A percentile compares a stretch with the other conserved stretches of the same genome.
phyloP scores from a whole-genome alignment of 2,113 vertebrate species.

The Dipodomys ordii region DNA sequence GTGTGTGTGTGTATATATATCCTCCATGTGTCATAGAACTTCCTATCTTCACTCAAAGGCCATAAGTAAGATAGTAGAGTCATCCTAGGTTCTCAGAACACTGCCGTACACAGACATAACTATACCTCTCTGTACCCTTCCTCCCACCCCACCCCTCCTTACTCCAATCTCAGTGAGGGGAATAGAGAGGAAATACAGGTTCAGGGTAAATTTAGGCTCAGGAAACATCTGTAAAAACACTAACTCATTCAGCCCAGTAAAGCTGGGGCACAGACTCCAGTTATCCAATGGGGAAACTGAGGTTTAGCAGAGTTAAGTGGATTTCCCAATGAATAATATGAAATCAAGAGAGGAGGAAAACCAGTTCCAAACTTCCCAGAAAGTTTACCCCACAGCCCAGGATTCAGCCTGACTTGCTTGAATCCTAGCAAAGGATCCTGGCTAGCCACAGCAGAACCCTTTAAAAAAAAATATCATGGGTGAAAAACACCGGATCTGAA shows the following conservation, averaged over 20 bases:
- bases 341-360: not conserved
- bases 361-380: not conserved
- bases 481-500: constrained; percentile 65
- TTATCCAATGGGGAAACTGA: constrained; percentile 32
- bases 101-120: not conserved
- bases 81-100: not conserved
- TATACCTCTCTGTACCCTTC: not conserved
- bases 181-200: not conserved
- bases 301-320: not conserved
- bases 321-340: not conserved
- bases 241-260: not conserved
- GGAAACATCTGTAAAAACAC: constrained; percentile 59
- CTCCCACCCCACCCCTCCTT: not conserved
- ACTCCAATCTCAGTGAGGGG: not conserved
- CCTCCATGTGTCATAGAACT: not conserved
- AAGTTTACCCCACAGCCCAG: constrained; percentile 11
- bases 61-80: not conserved
- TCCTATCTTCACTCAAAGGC: not conserved
- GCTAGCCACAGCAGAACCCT: not conserved
- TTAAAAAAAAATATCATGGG: constrained; percentile 41
- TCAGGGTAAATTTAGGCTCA: not conserved
- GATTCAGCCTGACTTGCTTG: constrained; percentile 1
- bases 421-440: constrained; percentile 1
- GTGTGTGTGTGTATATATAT: too few relatives aligned
- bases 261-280: not conserved